phyloP scores from a whole-genome alignment of 2,797 vertebrate genomes.

The Linurgus olivaceus region DNA sequence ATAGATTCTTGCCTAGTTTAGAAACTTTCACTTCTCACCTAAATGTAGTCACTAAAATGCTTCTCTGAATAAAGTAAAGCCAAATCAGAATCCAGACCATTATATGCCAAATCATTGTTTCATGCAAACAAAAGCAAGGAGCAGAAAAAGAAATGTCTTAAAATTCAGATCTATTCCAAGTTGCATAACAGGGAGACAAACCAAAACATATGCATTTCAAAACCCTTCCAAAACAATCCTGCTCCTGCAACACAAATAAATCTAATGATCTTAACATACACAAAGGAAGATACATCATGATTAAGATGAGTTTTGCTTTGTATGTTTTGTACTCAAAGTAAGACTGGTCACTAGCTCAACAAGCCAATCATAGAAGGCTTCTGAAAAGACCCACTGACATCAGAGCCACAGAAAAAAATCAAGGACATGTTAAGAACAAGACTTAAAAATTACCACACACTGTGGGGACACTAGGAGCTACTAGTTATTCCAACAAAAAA shows the following conservation, averaged over 20 bases:
- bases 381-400: background rate
- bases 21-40: slow-evolving; percentile 9
- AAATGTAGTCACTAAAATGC: background rate
- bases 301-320: background rate
- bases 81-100: slow-evolving; percentile 8
- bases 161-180: background rate
- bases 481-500: background rate
- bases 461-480: background rate
- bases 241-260: background rate
- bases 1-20: background rate
- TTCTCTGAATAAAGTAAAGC: background rate
- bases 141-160: background rate
- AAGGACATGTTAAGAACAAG: background rate
- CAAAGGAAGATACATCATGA: background rate
- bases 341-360: background rate
- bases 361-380: background rate
- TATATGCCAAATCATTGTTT: background rate
- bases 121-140: background rate
- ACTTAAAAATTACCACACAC: background rate
- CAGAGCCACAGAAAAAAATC: background rate
- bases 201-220: background rate
- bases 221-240: background rate
- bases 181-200: fast-evolving
- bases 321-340: background rate
- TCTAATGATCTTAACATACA: background rate